Evolutionary conservation across 1,140 invertebrate species (phyloP), one percentile per base, ranked within the genome.

Genomic region (Bombus pascuorum): DNA sequence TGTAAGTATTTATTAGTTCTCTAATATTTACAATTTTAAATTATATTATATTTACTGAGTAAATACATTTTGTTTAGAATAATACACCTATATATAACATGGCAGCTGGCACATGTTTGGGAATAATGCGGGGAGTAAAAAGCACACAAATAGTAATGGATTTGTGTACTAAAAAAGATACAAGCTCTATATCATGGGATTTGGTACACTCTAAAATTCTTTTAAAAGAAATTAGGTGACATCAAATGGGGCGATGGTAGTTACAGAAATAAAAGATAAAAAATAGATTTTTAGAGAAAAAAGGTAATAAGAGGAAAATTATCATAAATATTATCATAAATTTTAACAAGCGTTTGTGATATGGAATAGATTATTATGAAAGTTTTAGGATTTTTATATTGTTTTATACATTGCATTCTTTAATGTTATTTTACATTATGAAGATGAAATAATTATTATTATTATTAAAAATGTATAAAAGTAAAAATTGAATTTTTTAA

Each of bases 31-130:
- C 65, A 10, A 39, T 47, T 39, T 77, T 65, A 88, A 65, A 34
- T 77, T 39, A 74, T 3, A 8, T 44, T 44, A 22, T 44, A 47
- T n/a, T 32, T 22, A 34, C 3, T 34, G 68, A 8, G 25, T 32
- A 70, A 37, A 87, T 89, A 47, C 47, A 83, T 90, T 90, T 81
- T 83, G 91, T 95, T 34, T 87, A 98, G 97, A 96, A 95, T 83
- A 95, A 96, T 62, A 97, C 97, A 90, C 97, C 98, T 28, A 96
- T 99, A 78, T 99, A 98, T 93, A 99, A 98, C 92, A 96, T 97
- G 89, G 98, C 98, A 32, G 96, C 97, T 57, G 98, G 98, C 2
- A 97, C 97, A 66, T 99, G 98, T 92, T 93, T 99, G 28, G 96
- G 97, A 34, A 97, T 96, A 1, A 91, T 96, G 9, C 93, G 95